Base-by-base conservation (phyloP, 2,797 vertebrate genomes). In the Neopelma chrysocephalum region DNA sequence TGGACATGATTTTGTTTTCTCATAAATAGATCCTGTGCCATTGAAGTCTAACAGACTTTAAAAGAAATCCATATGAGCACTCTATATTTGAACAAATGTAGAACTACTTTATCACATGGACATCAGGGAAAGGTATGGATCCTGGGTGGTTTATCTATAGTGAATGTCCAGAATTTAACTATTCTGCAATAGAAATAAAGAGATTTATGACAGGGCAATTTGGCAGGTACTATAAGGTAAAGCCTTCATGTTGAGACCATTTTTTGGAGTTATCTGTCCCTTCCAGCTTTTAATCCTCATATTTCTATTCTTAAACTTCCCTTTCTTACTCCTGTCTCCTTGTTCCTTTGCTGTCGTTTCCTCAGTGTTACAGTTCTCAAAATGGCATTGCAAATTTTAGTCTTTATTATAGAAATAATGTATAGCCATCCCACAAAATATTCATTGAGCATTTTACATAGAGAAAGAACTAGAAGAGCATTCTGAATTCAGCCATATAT, bases 1-100 rank as follows among this genome's bases (percentile, higher is more conserved):
- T 0, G 3, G 12, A 65, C 8, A 19, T 15, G 11, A 45, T 56
- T 64, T 57, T 56, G 0, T 43, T 89, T 91, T 13, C 6, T 72
- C 7, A 10, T 51, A 32, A 87, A 50, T 17, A 61, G 15, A 23
- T 51, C 18, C 48, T 71, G 8, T 80, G 21, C 23, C 23, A 42
- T 1, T 42, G 6, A 50, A 0, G 2, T 64, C n/a, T 32, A 31
- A 8, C 0, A 50, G 32, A 53, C 21, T 72, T 76, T 14, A 15
- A 42, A 43, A 68, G 15, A 91, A 86, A 76, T 32, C 15, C 32
- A 54, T 54, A 70, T 40, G 1, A 70, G 18, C 6, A 18, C 2
- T 1, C 2, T 16, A 1, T 54, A 62, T 58, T 54, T 82, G 22
- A 68, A 32, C 16, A 58, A 29, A 9, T 34, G 10, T 21, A 83